Evolutionary conservation across 2,113 vertebrate genomes (phyloP).

Genomic region (Heterotilapia buettikoferi): DNA sequence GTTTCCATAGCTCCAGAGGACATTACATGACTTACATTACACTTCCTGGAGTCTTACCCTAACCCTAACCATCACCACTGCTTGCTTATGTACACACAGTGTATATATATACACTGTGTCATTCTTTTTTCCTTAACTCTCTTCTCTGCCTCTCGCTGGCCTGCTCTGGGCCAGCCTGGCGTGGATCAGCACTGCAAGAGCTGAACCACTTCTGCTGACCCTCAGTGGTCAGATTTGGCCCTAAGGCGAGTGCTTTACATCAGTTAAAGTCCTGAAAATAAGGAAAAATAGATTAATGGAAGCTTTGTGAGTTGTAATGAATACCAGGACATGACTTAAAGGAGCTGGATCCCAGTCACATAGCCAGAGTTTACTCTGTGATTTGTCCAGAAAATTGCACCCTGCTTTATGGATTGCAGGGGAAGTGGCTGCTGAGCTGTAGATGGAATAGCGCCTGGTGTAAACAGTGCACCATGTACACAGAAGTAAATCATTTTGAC

Average conservation of each 20-base stretch:
- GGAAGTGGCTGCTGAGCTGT: constrained; percentile 15
- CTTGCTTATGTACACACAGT: background rate
- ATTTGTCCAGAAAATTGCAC: constrained; percentile 22
- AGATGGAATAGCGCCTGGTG: constrained; percentile 7
- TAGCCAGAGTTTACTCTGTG: constrained; percentile 10
- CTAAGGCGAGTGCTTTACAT: background rate
- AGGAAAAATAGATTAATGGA: constrained; percentile 2
- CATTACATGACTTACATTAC: background rate
- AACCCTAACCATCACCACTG: background rate
- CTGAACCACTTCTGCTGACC: background rate
- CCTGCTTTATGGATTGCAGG: background rate
- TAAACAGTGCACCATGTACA: background rate
- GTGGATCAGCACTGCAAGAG: background rate
- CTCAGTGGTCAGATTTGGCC: background rate
- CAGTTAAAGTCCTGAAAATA: background rate
- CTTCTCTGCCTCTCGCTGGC: background rate
- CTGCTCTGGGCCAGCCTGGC: background rate
- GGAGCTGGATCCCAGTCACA: constrained; percentile 1
- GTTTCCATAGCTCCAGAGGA: background rate
- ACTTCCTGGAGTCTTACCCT: background rate
- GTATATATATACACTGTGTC: background rate
- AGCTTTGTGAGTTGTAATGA: constrained; percentile 1
- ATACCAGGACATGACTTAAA: background rate
- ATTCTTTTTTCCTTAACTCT: background rate
- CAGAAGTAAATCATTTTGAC: background rate